These are phyloP conservation scores for Cepaea hortensis DNA, from an alignment of 2,888 invertebrate genomes.

Conservation along the genomic window DNA sequence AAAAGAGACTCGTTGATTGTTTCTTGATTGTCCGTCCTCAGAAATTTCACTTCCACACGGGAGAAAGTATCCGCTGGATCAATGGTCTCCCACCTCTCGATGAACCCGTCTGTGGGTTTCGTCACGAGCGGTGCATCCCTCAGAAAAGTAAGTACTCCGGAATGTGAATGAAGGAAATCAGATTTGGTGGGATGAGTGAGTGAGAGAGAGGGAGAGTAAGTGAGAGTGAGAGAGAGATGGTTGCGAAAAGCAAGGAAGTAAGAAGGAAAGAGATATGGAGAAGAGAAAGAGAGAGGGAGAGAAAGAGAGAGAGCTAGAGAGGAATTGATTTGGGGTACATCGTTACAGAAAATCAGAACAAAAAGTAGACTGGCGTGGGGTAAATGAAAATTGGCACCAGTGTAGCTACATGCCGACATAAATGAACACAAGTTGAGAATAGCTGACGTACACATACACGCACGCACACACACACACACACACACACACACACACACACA, in stretches of 20 bases:
- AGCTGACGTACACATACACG: too few species aligned
- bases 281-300: too few species aligned
- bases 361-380: too few species aligned
- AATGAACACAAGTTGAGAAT: too few species aligned
- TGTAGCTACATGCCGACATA: too few species aligned
- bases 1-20: not conserved
- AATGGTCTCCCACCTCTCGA: slow-evolving; percentile 86
- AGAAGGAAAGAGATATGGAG: not conserved
- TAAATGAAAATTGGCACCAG: too few species aligned
- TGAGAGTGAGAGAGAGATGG: not conserved
- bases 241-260: not conserved
- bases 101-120: slow-evolving; percentile 92
- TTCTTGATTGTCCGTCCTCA: not conserved
- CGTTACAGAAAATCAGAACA: too few species aligned
- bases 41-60: slow-evolving; percentile 78
- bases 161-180: too few species aligned
- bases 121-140: slow-evolving; percentile 88
- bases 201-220: not conserved
- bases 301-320: not conserved
- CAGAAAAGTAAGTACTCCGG: slow-evolving; percentile 59
- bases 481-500: too few species aligned
- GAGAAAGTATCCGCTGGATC: slow-evolving; percentile 85
- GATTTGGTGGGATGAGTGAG: too few species aligned
- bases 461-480: too few species aligned
- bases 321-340: not conserved